Conservation (phyloP, 2,113 vertebrate genomes). For the Synchiropus splendidus region DNA sequence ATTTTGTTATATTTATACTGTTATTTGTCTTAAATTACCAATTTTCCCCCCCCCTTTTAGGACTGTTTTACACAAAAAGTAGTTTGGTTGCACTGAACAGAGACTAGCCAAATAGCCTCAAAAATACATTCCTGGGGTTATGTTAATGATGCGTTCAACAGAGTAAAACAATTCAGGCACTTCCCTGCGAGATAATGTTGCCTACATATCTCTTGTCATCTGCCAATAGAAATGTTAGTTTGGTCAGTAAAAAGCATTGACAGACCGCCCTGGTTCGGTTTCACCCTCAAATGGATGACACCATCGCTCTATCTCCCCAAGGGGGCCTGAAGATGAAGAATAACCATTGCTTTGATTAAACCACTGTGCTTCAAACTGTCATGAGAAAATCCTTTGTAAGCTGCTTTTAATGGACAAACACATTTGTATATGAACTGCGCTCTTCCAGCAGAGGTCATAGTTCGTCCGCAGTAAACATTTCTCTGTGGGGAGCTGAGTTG, state of each 20-base stretch:
- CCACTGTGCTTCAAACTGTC: constrained; percentile 67
- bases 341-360: constrained; percentile 73
- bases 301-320: constrained; percentile 54
- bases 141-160: too few relatives aligned
- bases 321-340: constrained; percentile 63
- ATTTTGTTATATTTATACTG: too few relatives aligned
- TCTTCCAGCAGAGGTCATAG: constrained; percentile 67
- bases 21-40: too few relatives aligned
- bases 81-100: too few relatives aligned
- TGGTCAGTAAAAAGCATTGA: too few relatives aligned
- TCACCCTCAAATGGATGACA: constrained; percentile 62
- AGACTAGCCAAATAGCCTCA: too few relatives aligned
- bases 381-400: constrained; percentile 71
- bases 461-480: constrained; percentile 59
- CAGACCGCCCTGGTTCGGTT: constrained; percentile 42
- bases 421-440: constrained; percentile 62
- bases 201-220: too few relatives aligned
- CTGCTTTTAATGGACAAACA: constrained; percentile 74
- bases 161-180: too few relatives aligned
- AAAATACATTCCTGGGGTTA: too few relatives aligned
- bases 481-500: constrained; percentile 78
- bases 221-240: neutral
- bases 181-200: too few relatives aligned
- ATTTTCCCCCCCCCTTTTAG: too few relatives aligned
- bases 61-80: too few relatives aligned